Base-by-base conservation (phyloP, 2,113 vertebrate species). In the Psittacula cyanocephala region DNA sequence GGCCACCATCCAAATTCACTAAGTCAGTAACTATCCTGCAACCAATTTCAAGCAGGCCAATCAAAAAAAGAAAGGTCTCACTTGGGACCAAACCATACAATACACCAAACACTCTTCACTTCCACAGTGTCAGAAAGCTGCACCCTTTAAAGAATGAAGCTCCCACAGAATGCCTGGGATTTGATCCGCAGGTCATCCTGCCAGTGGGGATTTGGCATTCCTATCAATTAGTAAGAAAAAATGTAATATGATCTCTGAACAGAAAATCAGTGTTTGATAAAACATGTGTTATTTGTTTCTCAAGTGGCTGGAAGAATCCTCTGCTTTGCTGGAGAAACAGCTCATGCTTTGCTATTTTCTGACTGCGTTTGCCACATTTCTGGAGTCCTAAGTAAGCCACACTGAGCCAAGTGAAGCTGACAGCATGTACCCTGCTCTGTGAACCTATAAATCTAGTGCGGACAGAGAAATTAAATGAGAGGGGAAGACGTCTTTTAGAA, bases 341-440 rank as follows among this genome's bases (percentile, higher is more conserved):
- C 52, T 93, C 85, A 60, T 6, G 1, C 41, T 88, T 88, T 55
- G 33, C 16, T 53, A 29, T 84, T 86, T 93, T 81, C 76, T 83
- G 53, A 67, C 24, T 39, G 39, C 35, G 25, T 90, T 78, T 95
- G 68, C 47, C 75, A 60, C 60, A n/a, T 86, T 91, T 86, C 43
- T 82, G 44, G 49, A 95, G 24, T 29, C 11, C 5, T 62, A 83
- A 59, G 27, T 9, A 89, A 94, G 31, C 7, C 53, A 62, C 89
- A 90, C 15, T 13, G 76, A 94, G 69, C 64, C 71, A 13, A 94
- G 69, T 39, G 75, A 93, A 91, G 52, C 64, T 81, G 80, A 76
- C 55, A 75, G 89, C 74, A 69, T 14, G 49, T 8, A 69, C 10
- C 46, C 19, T 1, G 2, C 23, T 75, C 59, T 55, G 16, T 39